Base-by-base conservation (phyloP, 2,888 invertebrate genomes). In the Tenthredo notha region DNA sequence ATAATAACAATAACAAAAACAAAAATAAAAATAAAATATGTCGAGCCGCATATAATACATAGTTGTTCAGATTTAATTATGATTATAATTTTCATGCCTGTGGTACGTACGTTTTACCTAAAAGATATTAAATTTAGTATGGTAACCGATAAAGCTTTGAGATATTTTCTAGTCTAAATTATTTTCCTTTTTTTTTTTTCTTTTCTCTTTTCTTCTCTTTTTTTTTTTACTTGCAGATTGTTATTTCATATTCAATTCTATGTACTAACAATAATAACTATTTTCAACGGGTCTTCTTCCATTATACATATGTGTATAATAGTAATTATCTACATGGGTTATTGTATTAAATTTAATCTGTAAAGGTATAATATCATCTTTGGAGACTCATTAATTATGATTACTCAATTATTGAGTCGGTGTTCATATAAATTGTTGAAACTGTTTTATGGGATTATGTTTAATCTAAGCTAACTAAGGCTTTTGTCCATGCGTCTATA, bases 161-260 rank as follows among this genome's bases (percentile, higher is more conserved):
- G 4, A 74, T 67, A 77, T 54, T 77, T 77, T 50, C 33, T 77
- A 54, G 77, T 77, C 77, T 54, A 50, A 50, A 77, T 77, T n/a
- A 47, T 77, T 77, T 33, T 33, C 33, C 29, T 18, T 21, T 18
- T 15, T 29, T 33, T 82, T 84, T 58, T 25, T 15, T 29, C 33
- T 82, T 85, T 58, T 29, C 70, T 78, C 70, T 78, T 86, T 84
- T 72, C 78, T 72, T 25, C 1, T 84, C 80, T 65, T 43, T 18
- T 43, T 18, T 86, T 87, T 89, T 87, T 84, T 72, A 84, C 77
- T 84, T 84, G 47, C 54, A 78, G 67, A 18, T 72, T 40, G 1
- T 25, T 18, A n/a, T n/a, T 40, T 72, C 2, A 65, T 65, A 29
- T 67, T 15, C 25, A 21, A 74, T 74, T 74, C 40, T 33, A 33